Percentiles rank a stretch among this genome's conserved stretches.
phyloP scores from a whole-genome alignment of 1,140 invertebrate species.

The Thaumatotibia leucotreta region DNA sequence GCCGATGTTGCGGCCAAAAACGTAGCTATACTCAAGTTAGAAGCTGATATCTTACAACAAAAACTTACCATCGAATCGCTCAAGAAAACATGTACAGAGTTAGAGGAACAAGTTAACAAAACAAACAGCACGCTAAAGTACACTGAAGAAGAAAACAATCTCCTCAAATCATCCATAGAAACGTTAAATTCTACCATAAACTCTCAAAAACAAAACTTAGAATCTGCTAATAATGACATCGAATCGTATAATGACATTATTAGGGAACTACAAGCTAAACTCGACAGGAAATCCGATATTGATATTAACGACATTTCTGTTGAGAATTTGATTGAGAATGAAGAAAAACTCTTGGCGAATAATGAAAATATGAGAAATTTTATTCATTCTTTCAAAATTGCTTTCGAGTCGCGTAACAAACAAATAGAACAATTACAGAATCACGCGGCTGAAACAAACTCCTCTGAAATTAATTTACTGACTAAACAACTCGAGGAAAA shows the following conservation, averaged over 20 bases:
- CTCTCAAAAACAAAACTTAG: conserved; percentile 43
- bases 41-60: conserved; percentile 37
- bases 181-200: conserved; percentile 48
- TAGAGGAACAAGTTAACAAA: conserved; percentile 30
- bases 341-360: conserved; percentile 56
- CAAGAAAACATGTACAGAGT: conserved; percentile 40
- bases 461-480: conserved; percentile 5
- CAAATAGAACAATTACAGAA: conserved; percentile 45
- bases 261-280: conserved; percentile 49
- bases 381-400: conserved; percentile 43
- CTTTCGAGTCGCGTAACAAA: conserved; percentile 37
- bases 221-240: conserved; percentile 40
- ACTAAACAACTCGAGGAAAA: conserved; percentile 32
- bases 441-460: conserved; percentile 21
- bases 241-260: conserved; percentile 47
- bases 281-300: conserved; percentile 32
- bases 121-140: conserved; percentile 34
- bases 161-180: conserved; percentile 42
- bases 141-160: conserved; percentile 40
- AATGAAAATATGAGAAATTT: conserved; percentile 64
- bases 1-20: conserved; percentile 37
- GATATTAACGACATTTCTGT: conserved; percentile 33
- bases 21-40: conserved; percentile 39
- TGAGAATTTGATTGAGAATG: conserved; percentile 47
- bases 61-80: conserved; percentile 40